Percentiles rank a stretch among this genome's conserved stretches.
Conservation (phyloP, 2,113 vertebrate genomes). For the Turdus rufiventris region DNA sequence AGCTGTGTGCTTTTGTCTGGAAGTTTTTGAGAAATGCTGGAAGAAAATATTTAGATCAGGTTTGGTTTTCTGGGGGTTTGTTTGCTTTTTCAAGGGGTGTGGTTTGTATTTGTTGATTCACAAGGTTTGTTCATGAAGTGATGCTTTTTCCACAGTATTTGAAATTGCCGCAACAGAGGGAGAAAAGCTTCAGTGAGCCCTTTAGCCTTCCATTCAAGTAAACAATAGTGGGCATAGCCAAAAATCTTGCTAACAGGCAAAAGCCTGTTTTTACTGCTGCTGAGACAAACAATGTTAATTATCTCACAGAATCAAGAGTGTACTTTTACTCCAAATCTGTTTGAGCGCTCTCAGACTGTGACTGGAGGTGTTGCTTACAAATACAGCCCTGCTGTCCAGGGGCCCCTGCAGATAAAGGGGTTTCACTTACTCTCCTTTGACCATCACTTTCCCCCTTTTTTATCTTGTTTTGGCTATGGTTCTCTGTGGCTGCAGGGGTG, state of each 20-base stretch:
- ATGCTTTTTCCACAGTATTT: background rate
- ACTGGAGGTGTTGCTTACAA: background rate
- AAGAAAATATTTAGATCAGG: background rate
- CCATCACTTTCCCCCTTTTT: background rate
- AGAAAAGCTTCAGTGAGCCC: background rate
- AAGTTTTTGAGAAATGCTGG: background rate
- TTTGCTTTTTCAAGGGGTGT: background rate
- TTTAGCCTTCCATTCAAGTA: background rate
- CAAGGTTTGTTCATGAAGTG: background rate
- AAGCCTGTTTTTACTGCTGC: conserved; percentile 7
- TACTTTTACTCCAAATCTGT: background rate
- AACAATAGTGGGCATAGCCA: background rate
- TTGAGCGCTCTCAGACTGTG: background rate
- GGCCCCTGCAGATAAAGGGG: background rate
- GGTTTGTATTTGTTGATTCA: background rate
- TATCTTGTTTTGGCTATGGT: background rate
- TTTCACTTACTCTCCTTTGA: background rate
- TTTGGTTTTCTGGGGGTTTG: background rate
- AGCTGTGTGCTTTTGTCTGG: background rate
- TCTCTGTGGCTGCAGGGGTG: background rate
- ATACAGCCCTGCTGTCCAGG: background rate
- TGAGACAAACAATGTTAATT: conserved; percentile 17
- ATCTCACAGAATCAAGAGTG: background rate
- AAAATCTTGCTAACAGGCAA: background rate
- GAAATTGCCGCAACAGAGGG: background rate